Percentiles rank a stretch among this genome's conserved stretches.
Evolutionary conservation across 2,797 vertebrate species (phyloP).

Genomic region (Ptychobarbus kaznakovi): DNA sequence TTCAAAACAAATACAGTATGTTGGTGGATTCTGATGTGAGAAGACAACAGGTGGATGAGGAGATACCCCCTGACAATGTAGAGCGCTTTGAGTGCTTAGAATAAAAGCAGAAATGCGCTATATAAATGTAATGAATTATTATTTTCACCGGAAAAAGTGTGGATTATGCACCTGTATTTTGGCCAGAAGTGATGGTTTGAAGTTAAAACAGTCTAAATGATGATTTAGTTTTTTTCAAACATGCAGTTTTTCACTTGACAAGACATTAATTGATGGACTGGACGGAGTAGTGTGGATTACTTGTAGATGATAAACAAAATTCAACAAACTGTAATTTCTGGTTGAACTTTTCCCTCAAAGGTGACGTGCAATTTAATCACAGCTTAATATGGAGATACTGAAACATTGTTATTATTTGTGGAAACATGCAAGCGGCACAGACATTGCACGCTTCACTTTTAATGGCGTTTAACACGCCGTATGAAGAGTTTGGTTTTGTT

Average conservation of each 20-base stretch:
- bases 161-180: neutral
- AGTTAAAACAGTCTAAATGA: neutral
- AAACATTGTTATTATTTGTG: neutral
- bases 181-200: neutral
- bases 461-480: neutral
- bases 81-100: too few relatives aligned
- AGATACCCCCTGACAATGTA: too few relatives aligned
- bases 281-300: neutral
- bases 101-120: too few relatives aligned
- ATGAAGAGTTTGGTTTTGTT: neutral
- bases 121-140: too few relatives aligned
- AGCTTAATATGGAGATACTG: neutral
- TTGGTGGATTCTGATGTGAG: neutral
- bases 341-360: neutral
- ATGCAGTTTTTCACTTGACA: neutral
- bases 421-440: neutral
- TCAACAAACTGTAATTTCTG: neutral
- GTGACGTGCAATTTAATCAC: too few relatives aligned
- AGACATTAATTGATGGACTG: neutral
- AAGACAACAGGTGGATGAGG: too few relatives aligned
- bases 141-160: neutral
- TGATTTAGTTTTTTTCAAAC: neutral
- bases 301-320: neutral
- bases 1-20: neutral
- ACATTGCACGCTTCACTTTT: neutral